Percentiles rank a stretch among this genome's conserved stretches.
phyloP scores from a whole-genome alignment of 2,113 vertebrate species.

The Salvelinus fontinalis region DNA sequence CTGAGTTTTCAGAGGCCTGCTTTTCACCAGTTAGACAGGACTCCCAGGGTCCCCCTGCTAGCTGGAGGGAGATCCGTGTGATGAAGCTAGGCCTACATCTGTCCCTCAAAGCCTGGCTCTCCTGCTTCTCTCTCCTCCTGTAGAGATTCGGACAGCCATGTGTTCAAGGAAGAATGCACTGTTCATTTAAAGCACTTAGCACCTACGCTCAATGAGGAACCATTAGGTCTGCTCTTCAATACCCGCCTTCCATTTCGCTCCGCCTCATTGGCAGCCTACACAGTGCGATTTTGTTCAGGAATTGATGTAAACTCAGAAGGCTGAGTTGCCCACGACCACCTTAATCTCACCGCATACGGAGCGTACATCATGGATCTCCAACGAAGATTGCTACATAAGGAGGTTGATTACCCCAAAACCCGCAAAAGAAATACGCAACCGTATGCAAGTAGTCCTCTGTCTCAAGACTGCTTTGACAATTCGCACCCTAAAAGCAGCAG shows the following conservation, averaged over 20 bases:
- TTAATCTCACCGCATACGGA: not conserved
- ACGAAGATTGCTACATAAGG: not conserved
- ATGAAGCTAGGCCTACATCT: conserved; percentile 9
- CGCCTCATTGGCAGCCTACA: not conserved
- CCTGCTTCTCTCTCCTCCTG: not conserved
- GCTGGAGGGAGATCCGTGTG: not conserved
- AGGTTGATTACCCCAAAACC: not conserved
- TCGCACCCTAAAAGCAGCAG: conserved; percentile 14
- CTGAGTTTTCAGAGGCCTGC: not conserved
- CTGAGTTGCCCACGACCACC: not conserved
- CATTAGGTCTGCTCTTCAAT: not conserved
- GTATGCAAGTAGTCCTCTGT: conserved; percentile 15
- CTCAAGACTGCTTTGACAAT: conserved; percentile 8
- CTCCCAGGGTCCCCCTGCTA: conserved; percentile 3
- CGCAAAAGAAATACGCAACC: not conserved
- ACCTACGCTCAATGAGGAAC: not conserved
- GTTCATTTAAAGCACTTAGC: not conserved
- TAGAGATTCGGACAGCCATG: not conserved
- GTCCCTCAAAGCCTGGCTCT: not conserved
- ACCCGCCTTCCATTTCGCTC: not conserved
- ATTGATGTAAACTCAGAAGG: conserved; percentile 4
- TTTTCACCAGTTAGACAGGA: conserved; percentile 6
- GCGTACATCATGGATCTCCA: not conserved
- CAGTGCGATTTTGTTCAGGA: not conserved
- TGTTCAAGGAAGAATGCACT: not conserved